phyloP scores from a whole-genome alignment of 2,888 invertebrate genomes.

The Platycheirus rosarum region DNA sequence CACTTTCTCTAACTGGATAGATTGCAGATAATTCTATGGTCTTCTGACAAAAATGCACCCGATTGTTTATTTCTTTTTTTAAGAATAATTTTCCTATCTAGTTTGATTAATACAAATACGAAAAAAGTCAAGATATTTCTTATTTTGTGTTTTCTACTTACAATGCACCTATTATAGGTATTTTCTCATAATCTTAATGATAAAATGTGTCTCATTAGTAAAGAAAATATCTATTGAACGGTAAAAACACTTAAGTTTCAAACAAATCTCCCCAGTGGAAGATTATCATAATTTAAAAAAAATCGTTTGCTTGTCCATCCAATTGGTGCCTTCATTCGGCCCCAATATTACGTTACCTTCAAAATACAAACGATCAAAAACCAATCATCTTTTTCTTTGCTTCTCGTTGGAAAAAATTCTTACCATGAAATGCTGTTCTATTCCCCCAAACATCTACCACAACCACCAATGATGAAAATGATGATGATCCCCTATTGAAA shows the following conservation, averaged over 20 bases:
- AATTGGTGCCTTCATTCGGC: conserved; percentile 42
- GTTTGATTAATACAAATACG: too few species aligned
- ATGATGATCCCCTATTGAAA: conserved; percentile 43
- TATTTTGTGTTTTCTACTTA: not conserved
- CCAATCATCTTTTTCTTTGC: conserved; percentile 30
- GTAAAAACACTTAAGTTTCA: not conserved
- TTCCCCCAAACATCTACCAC: not conserved
- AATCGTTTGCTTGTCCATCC: too few species aligned
- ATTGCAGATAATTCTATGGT: too few species aligned
- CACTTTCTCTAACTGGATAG: too few species aligned
- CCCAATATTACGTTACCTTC: conserved; percentile 52
- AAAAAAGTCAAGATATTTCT: too few species aligned
- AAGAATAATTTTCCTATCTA: too few species aligned
- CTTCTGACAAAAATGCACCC: too few species aligned
- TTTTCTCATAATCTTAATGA: not conserved
- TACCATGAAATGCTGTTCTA: not conserved
- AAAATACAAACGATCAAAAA: conserved; percentile 68
- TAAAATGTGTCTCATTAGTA: conserved; percentile 8
- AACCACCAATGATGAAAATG: conserved; percentile 12
- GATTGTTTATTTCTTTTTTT: too few species aligned
- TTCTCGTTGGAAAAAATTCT: not conserved
- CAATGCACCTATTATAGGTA: not conserved
- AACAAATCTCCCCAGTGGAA: conserved; percentile 38
- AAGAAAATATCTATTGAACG: not conserved
- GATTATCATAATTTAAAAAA: conserved; percentile 63